Evolutionary conservation across 1,140 invertebrate species (phyloP).

Genomic region (Dysdera silvatica): DNA sequence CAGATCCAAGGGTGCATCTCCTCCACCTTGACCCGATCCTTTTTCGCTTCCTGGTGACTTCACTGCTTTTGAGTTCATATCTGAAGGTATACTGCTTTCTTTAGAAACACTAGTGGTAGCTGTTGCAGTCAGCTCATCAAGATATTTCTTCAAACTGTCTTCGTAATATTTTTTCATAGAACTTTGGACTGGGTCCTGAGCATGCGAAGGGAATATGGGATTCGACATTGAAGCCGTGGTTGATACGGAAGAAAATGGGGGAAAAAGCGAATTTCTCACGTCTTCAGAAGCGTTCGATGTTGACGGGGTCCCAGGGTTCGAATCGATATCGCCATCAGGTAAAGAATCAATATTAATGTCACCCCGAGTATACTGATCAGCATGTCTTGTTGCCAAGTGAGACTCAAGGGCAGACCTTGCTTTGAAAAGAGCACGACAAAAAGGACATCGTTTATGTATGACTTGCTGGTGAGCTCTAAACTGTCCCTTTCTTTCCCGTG

Average conservation of each 20-base stretch:
- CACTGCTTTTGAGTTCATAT: slow-evolving; percentile 35
- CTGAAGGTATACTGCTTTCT: slow-evolving; percentile 33
- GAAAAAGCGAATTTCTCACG: slow-evolving; percentile 12
- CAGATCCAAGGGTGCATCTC: slow-evolving; percentile 75
- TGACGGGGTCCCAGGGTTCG: slow-evolving; percentile 58
- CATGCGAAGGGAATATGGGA: slow-evolving; percentile 9
- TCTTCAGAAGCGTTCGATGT: slow-evolving; percentile 38
- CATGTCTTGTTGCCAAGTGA: slow-evolving; percentile 84
- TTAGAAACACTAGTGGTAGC: slow-evolving; percentile 1
- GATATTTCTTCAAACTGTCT: slow-evolving; percentile 82
- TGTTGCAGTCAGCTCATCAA: slow-evolving; percentile 60
- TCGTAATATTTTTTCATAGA: slow-evolving; percentile 80
- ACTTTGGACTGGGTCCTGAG: slow-evolving; percentile 15
- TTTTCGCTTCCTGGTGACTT: slow-evolving; percentile 1
- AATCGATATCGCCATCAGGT: slow-evolving; percentile 56
- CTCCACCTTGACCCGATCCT: slow-evolving; percentile 1
- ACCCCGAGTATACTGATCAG: slow-evolving; percentile 79
- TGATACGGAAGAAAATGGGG: background rate
- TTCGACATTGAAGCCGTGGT: slow-evolving; percentile 1
- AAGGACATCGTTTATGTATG: slow-evolving; percentile 90
- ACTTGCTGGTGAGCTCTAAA: slow-evolving; percentile 92
- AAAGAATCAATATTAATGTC: slow-evolving; percentile 88
- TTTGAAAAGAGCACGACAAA: slow-evolving; percentile 88
- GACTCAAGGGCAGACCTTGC: slow-evolving; percentile 90
- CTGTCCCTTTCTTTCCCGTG: slow-evolving; percentile 79